phyloP scores from a whole-genome alignment of 1,140 invertebrate species.

The Triops cancriformis region DNA sequence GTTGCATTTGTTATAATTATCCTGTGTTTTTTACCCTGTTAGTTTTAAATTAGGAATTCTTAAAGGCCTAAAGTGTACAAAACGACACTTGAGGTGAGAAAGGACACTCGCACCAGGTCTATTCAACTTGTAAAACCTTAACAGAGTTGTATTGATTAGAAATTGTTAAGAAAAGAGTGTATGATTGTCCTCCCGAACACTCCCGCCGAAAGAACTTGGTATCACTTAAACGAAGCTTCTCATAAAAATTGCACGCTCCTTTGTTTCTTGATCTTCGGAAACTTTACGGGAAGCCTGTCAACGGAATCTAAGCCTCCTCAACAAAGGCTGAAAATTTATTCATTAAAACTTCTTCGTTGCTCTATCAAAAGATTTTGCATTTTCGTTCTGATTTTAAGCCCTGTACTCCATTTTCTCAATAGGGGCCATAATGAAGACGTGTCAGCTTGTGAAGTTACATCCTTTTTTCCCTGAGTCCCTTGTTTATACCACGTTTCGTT shows the following conservation, averaged over 20 bases:
- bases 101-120: too few species aligned
- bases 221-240: neutral
- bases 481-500: too few species aligned
- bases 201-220: neutral
- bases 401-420: neutral
- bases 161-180: neutral
- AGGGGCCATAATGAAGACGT: too few species aligned
- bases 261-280: neutral
- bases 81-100: too few species aligned
- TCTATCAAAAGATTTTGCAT: neutral
- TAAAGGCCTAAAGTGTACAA: too few species aligned
- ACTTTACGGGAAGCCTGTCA: neutral
- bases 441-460: too few species aligned
- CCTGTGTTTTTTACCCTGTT: too few species aligned
- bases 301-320: neutral
- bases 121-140: too few species aligned
- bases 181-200: neutral
- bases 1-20: too few species aligned
- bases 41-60: too few species aligned
- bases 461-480: too few species aligned
- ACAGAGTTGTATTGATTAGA: too few species aligned
- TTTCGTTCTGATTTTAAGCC: neutral
- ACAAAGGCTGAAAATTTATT: neutral
- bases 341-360: neutral
- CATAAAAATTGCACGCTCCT: neutral